These are phyloP conservation scores for Bicyclus anynana DNA, from an alignment of 1,140 invertebrate species.

Conservation along the genomic window DNA sequence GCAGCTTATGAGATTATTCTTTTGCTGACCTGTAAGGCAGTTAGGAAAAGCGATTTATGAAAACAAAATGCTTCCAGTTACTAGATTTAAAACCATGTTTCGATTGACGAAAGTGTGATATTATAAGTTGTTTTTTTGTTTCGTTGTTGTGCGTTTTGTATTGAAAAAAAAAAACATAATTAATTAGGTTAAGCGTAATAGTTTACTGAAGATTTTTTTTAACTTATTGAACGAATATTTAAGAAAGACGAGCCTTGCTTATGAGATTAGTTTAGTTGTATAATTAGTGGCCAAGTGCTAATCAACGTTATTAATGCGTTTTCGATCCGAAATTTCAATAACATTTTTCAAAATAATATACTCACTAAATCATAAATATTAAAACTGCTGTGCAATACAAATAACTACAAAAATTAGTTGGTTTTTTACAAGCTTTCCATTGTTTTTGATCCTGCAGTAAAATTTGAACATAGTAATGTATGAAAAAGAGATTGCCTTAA, in stretches of 20 bases:
- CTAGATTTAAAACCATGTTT: slow-evolving; percentile 45
- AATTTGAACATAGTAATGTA: neutral
- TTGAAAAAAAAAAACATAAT: slow-evolving; percentile 47
- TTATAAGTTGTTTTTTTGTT: slow-evolving; percentile 73
- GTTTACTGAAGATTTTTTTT: slow-evolving; percentile 55
- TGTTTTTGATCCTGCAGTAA: neutral
- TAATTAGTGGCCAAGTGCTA: slow-evolving; percentile 52
- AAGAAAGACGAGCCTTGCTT: slow-evolving; percentile 76
- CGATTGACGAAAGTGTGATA: slow-evolving; percentile 70
- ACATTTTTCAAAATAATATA: slow-evolving; percentile 1
- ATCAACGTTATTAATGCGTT: slow-evolving; percentile 46
- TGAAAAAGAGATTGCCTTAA: slow-evolving; percentile 18
- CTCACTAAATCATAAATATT: neutral
- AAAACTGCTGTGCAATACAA: neutral
- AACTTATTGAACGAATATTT: slow-evolving; percentile 71
- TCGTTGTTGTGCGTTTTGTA: slow-evolving; percentile 71
- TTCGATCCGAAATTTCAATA: slow-evolving; percentile 42
- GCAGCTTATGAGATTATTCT: slow-evolving; percentile 57
- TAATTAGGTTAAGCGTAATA: slow-evolving; percentile 60
- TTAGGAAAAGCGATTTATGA: slow-evolving; percentile 35
- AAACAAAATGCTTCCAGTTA: slow-evolving; percentile 59
- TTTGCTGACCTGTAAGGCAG: slow-evolving; percentile 68
- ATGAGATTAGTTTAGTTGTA: slow-evolving; percentile 69
- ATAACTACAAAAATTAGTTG: neutral
- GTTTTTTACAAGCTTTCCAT: neutral